phyloP scores from a whole-genome alignment of 2,797 vertebrate genomes.

The Varecia variegata region DNA sequence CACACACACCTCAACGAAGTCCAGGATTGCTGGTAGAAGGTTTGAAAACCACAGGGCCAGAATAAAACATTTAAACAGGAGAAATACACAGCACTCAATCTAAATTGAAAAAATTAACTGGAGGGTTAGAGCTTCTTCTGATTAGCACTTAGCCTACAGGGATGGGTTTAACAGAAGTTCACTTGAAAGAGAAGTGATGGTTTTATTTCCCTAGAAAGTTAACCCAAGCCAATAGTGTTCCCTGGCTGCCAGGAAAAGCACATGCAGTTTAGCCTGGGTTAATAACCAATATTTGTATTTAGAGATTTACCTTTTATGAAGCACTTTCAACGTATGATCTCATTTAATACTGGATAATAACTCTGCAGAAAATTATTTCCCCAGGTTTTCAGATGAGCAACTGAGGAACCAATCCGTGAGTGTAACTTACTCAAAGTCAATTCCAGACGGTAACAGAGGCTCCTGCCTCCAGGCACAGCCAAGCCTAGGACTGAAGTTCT shows the following conservation, averaged over 20 bases:
- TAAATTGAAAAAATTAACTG: not conserved
- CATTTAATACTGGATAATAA: not conserved
- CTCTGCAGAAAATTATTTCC: not conserved
- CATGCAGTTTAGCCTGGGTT: not conserved
- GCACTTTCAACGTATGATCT: not conserved
- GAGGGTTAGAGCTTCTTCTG: not conserved
- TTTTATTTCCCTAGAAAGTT: conserved; percentile 35
- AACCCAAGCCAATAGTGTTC: not conserved
- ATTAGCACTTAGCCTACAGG: not conserved
- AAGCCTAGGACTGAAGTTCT: not conserved
- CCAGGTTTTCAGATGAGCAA: not conserved
- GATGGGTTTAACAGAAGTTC: not conserved
- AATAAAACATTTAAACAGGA: not conserved
- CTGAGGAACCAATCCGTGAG: not conserved
- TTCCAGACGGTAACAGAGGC: not conserved
- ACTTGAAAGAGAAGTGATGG: not conserved
- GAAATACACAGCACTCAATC: not conserved
- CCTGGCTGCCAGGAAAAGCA: not conserved
- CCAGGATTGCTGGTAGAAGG: not conserved
- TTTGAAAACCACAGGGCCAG: not conserved
- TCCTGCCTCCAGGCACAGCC: not conserved
- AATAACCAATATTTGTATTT: not conserved
- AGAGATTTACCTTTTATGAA: conserved; percentile 15
- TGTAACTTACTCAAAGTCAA: not conserved
- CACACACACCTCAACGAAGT: not conserved